phyloP scores from a whole-genome alignment of 2,888 invertebrate genomes.

The Isotomurus palustris region DNA sequence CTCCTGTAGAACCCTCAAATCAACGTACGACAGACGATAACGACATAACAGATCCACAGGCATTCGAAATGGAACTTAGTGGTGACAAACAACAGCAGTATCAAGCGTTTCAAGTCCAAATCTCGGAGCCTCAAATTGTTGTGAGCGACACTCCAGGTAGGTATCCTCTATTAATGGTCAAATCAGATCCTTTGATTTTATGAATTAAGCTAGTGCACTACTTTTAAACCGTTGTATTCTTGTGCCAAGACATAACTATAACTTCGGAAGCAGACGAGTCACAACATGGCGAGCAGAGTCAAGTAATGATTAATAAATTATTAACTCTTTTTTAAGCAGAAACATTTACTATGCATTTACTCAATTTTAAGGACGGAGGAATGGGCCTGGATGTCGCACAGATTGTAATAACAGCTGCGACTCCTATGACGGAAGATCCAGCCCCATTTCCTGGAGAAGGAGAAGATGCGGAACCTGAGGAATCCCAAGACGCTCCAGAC shows the following conservation, averaged over 20 bases:
- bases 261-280: conserved; percentile 4
- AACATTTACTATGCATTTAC: too few relatives aligned
- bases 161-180: too few relatives aligned
- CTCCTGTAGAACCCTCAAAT: neutral
- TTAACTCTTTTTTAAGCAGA: neutral
- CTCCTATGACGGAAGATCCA: conserved; percentile 83
- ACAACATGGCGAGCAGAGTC: neutral
- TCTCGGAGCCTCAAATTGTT: conserved; percentile 16
- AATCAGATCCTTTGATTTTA: too few relatives aligned
- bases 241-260: conserved; percentile 4
- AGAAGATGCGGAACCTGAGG: conserved; percentile 42
- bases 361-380: conserved; percentile 55
- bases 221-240: too few relatives aligned
- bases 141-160: conserved; percentile 42
- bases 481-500: conserved; percentile 24
- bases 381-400: conserved; percentile 75
- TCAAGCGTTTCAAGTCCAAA: conserved; percentile 51
- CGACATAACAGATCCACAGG: conserved; percentile 47
- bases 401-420: conserved; percentile 89
- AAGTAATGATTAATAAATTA: conserved; percentile 3
- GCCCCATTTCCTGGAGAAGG: conserved; percentile 51
- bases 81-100: conserved; percentile 69
- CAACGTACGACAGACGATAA: neutral
- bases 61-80: conserved; percentile 66
- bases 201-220: too few relatives aligned